Conservation (phyloP, 2,113 vertebrate species). For the Protomyctophum bolini region DNA sequence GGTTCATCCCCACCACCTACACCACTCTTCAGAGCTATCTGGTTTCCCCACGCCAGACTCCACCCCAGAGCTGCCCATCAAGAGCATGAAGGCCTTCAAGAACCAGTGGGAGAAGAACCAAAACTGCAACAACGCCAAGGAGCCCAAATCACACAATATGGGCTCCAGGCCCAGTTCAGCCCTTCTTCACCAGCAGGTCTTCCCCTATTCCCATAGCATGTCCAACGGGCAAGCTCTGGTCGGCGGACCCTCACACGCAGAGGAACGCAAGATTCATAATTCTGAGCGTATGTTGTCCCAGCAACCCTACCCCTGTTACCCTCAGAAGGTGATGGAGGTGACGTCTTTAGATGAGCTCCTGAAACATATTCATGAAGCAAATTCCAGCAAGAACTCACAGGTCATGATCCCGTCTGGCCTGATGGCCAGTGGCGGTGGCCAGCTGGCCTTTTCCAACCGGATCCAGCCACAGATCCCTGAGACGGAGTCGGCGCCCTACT, state of each 20-base stretch:
- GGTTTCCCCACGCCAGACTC: constrained; percentile 90
- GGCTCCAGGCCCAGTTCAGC: constrained; percentile 73
- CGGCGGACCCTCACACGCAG: constrained; percentile 65
- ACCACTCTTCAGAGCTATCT: constrained; percentile 83
- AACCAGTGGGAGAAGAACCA: constrained; percentile 91
- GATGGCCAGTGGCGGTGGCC: constrained; percentile 59
- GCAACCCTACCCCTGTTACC: constrained; percentile 77
- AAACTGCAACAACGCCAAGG: constrained; percentile 88
- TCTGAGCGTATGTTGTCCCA: constrained; percentile 79
- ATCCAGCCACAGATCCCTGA: constrained; percentile 83
- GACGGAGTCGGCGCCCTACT: constrained; percentile 79
- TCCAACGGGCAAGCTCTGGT: constrained; percentile 72
- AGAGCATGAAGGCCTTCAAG: constrained; percentile 85
- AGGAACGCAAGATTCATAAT: constrained; percentile 84
- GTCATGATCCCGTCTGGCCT: constrained; percentile 74
- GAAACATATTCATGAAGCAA: constrained; percentile 86
- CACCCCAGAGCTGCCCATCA: constrained; percentile 88
- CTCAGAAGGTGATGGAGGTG: constrained; percentile 87
- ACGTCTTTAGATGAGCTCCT: constrained; percentile 88
- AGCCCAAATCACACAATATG: constrained; percentile 70
- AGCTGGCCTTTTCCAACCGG: constrained; percentile 78
- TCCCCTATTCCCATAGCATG: constrained; percentile 76
- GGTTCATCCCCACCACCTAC: constrained; percentile 77
- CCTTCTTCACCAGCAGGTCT: constrained; percentile 76
- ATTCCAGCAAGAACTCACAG: constrained; percentile 70